Evolutionary conservation across 2,797 vertebrate genomes (phyloP).

Genomic region (Aselliscus stoliczkanus): DNA sequence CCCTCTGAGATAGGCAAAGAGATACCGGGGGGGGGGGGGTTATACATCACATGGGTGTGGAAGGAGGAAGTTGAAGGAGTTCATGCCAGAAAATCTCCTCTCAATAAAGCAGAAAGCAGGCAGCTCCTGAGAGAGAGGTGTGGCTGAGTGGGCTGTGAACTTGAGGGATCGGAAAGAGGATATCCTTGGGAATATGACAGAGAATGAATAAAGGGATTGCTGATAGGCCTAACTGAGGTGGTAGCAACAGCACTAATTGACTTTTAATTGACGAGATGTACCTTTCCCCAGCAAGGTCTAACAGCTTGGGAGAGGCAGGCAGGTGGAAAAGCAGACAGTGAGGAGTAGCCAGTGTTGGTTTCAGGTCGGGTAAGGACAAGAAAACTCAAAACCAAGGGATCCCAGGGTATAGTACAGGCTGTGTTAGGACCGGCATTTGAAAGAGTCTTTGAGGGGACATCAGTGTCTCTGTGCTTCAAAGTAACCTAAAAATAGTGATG

Average conservation of each 20-base stretch:
- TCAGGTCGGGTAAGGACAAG: not conserved
- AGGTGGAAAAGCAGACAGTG: not conserved
- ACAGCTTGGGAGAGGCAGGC: not conserved
- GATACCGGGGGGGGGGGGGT: not conserved
- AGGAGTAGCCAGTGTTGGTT: not conserved
- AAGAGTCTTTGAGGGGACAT: not conserved
- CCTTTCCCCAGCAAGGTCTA: not conserved
- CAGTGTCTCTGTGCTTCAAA: not conserved
- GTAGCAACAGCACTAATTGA: not conserved
- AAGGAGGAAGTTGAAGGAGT: not conserved
- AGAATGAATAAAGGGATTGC: not conserved
- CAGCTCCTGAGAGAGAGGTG: not conserved
- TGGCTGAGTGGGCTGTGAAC: not conserved
- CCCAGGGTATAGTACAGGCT: not conserved
- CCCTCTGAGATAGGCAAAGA: not conserved
- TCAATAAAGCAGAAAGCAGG: slow-evolving; percentile 6
- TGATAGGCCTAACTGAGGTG: not conserved
- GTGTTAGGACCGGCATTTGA: not conserved
- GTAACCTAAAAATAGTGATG: slow-evolving; percentile 20
- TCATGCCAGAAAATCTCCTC: not conserved
- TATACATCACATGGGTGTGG: not conserved
- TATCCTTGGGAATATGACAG: not conserved
- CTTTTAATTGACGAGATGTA: not conserved
- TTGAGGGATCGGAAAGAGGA: not conserved
- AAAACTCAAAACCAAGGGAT: not conserved